Evolutionary conservation across 2,888 invertebrate species (phyloP), one percentile per base, ranked within the genome.

Genomic region (Podabrus alpinus): DNA sequence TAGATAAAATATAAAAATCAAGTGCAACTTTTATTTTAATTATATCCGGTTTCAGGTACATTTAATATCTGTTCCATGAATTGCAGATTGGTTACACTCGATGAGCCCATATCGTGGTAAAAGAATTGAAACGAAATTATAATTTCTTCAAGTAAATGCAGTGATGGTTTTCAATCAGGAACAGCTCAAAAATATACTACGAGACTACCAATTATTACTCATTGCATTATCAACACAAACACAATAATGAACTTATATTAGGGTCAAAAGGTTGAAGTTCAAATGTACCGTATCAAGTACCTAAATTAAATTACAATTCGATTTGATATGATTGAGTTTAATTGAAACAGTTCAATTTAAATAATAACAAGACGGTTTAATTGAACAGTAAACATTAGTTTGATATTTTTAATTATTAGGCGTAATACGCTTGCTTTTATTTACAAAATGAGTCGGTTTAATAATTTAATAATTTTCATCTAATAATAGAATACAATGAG

Each of bases 11-110:
- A 17, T n/a, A 64, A 19, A 16, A n/a, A 16, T 64, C n/a, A 64
- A 45, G 45, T 19, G 16, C n/a, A 64, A 15, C 15, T 60, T 64
- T 45, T 45, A 45, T 45, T 45, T 19, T 21, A 64, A 64, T 64
- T 64, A 64, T 64, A 19, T 64, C 62, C 62, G 62, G 62, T 64
- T 64, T 64, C 62, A 16, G 62, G 62, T 64, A 64, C 62, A 64
- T 21, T 64, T 17, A 17, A 17, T 64, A 64, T 64, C 19, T 64
- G 16, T 64, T 19, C 13, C 62, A 64, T 21, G 62, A 64, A 10
- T 61, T 17, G 2, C 11, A 61, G 17, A 61, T 61, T 61, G 13
- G 61, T 16, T 61, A 61, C 61, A 61, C n/a, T 17, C n/a, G 11
- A 9, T 21, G 62, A 19, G n/a, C 62, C n/a, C 45, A 45, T 13